Evolutionary conservation across 1,140 invertebrate species (phyloP).

Genomic region (Bombus polaris): DNA sequence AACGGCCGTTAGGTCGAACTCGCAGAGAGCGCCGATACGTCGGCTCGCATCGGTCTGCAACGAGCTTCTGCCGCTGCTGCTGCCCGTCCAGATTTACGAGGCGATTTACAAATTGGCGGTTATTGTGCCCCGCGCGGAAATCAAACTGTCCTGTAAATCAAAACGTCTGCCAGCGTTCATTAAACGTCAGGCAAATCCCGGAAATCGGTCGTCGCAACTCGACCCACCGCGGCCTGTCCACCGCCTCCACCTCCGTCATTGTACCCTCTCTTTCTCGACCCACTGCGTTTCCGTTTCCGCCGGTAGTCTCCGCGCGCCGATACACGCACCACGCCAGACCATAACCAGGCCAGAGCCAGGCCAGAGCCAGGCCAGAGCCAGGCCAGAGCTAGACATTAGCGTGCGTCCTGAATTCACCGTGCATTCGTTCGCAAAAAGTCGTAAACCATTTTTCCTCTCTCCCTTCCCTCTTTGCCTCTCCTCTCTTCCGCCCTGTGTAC

Average conservation of each 20-base stretch:
- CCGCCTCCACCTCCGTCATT: no score
- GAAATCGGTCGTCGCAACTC: constrained; percentile 64
- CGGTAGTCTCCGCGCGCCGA: constrained; percentile 7
- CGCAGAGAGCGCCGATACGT: constrained; percentile 44
- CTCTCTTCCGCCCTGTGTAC: neutral
- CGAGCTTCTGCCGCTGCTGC: constrained; percentile 37
- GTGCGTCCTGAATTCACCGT: constrained; percentile 54
- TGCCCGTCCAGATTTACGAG: constrained; percentile 79
- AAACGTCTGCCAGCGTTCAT: constrained; percentile 80
- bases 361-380: neutral
- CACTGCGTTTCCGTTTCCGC: constrained; percentile 23
- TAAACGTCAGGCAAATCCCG: constrained; percentile 78
- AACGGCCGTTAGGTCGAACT: constrained; percentile 64
- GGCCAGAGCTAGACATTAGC: constrained; percentile 1
- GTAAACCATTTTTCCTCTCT: constrained; percentile 52
- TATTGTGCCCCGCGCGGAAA: constrained; percentile 80
- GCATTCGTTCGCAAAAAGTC: constrained; percentile 58
- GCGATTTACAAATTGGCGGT: constrained; percentile 83
- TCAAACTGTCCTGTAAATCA: constrained; percentile 82
- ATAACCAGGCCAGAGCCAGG: no score
- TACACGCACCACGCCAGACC: neutral
- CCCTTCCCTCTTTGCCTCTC: constrained; percentile 31
- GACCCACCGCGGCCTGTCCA: neutral
- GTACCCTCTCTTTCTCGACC: neutral
- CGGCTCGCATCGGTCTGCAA: constrained; percentile 26